Evolutionary conservation across 2,888 invertebrate species (phyloP), one percentile per base, ranked within the genome.

Genomic region (Hoplodrina blanda): DNA sequence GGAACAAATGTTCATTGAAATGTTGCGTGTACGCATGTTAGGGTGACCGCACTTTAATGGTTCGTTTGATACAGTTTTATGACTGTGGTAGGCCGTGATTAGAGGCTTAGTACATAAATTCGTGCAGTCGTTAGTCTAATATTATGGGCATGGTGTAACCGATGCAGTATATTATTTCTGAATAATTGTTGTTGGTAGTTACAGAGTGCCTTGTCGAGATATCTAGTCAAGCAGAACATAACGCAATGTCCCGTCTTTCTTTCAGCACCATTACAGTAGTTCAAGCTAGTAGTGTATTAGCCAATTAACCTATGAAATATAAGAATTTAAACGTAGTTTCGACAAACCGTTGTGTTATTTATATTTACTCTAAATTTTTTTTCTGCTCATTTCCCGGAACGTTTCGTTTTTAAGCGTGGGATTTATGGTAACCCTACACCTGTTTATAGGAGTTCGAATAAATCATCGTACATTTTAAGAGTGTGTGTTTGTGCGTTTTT

Each of bases 401-500:
- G 46, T 61, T 20, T 56, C 19, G 44, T 62, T 76, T 63, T 62
- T 44, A 59, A 53, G 17, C 54, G 44, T 60, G 62, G 73, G 60
- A 79, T 81, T 78, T 73, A 74, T 83, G 77, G 80, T 62, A 49
- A 83, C 79, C 72, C 81, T 83, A 76, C 76, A 72, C 57, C 77
- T 71, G 65, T 30, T 65, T 70, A 73, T 69, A 79, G 59, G 50
- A 73, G 73, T 76, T 73, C 50, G 17, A 80, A 87, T 86, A 82
- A 85, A 86, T 87, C 81, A 84, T 77, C 25, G 56, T 73, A 80
- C 66, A 78, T 81, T 85, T 85, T 78, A 82, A 76, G 76, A 79
- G 75, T 62, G 33, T 62, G 52, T 60, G 44, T 62, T 73, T 65
- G 65, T 78, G 41, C 37, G 61, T 79, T 79, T 80, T 79, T 72